Percentiles rank a stretch among this genome's conserved stretches.
These are phyloP conservation scores for Patiria pectinifera DNA, from an alignment of 53 echinoderm and acorn worm species.

Conservation along the genomic window DNA sequence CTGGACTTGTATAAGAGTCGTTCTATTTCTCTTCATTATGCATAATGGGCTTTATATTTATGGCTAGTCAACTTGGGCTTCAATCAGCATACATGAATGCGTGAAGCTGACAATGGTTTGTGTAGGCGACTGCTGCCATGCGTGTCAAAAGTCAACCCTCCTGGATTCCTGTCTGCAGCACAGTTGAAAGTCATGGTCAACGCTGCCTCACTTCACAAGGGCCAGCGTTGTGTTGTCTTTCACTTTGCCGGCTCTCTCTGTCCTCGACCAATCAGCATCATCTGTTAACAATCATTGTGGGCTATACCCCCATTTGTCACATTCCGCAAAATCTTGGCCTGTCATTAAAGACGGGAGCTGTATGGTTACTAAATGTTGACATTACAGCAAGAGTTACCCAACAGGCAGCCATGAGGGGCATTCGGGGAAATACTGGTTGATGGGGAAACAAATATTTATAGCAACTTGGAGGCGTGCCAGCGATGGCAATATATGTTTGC, in stretches of 20 bases:
- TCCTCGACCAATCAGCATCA: conserved; percentile 10
- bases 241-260: not conserved
- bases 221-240: not conserved
- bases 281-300: conserved; percentile 47
- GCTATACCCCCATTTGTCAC: conserved; percentile 4
- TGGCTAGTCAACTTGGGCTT: too few relatives aligned
- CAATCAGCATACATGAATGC: not conserved
- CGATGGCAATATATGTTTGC: not conserved
- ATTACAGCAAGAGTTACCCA: conserved; percentile 8
- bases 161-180: not conserved
- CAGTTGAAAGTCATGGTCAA: conserved; percentile 13
- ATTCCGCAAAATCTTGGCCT: conserved; percentile 46
- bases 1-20: too few relatives aligned
- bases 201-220: not conserved
- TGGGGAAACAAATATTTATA: conserved; percentile 21
- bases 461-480: conserved; percentile 15
- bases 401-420: not conserved
- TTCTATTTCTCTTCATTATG: too few relatives aligned
- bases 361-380: conserved; percentile 18
- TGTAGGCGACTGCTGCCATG: not conserved
- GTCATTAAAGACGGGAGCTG: conserved; percentile 35
- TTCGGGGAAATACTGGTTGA: not conserved
- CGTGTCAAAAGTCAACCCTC: not conserved
- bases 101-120: conserved; percentile 8
- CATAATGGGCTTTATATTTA: too few relatives aligned